These are phyloP conservation scores for Gymnogyps californianus DNA, from an alignment of 2,113 vertebrate species.

Conservation along the genomic window DNA sequence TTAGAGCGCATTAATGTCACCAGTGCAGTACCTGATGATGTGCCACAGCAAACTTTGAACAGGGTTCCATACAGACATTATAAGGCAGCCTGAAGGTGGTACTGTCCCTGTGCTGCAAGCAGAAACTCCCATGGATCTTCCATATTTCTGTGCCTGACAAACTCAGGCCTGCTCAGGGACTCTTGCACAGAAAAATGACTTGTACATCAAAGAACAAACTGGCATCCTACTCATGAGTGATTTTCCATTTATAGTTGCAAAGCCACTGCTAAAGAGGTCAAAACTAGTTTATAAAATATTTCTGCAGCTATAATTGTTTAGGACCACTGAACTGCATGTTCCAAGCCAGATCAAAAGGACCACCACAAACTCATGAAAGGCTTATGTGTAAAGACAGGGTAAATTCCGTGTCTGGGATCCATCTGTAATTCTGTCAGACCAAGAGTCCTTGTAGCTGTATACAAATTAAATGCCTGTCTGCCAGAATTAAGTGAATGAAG, in stretches of 20 bases:
- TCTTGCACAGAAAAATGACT: not conserved
- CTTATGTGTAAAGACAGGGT: constrained; percentile 38
- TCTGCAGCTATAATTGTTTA: constrained; percentile 49
- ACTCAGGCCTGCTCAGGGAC: not conserved
- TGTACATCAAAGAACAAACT: constrained; percentile 14
- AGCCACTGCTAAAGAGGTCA: constrained; percentile 18
- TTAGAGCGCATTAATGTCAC: not conserved
- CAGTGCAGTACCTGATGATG: not conserved
- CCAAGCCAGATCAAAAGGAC: constrained; percentile 59
- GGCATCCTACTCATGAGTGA: not conserved
- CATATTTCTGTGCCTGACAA: not conserved
- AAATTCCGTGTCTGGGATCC: constrained; percentile 43
- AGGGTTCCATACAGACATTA: not conserved
- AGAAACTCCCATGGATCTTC: not conserved
- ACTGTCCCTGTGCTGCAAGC: not conserved
- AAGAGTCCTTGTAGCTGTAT: not conserved
- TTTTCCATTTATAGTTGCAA: constrained; percentile 48
- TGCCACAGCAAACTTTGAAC: not conserved
- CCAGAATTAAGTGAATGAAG: constrained; percentile 17
- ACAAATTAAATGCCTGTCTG: constrained; percentile 43
- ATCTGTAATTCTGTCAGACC: constrained; percentile 53
- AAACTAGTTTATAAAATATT: constrained; percentile 30
- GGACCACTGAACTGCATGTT: constrained; percentile 36
- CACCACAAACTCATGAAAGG: constrained; percentile 57
- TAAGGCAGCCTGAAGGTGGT: not conserved